phyloP scores from a whole-genome alignment of 2,113 vertebrate species.

The Pungitius pungitius region DNA sequence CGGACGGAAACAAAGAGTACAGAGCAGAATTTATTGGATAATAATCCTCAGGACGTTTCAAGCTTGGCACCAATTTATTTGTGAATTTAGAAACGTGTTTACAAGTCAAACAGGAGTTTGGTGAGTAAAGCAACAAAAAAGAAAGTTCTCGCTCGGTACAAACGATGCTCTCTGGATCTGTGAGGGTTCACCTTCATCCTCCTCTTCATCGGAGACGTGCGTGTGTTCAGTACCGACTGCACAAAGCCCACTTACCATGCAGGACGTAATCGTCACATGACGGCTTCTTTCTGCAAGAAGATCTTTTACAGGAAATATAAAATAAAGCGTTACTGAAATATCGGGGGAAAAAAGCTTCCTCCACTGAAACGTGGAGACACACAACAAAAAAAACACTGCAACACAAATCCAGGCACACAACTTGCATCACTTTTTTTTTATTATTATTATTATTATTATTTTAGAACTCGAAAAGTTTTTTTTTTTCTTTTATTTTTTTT shows the following conservation, averaged over 20 bases:
- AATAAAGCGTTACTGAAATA: not conserved
- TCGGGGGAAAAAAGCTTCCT: not conserved
- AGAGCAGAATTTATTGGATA: too few species aligned
- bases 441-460: conserved; percentile 22
- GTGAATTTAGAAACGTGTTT: not conserved
- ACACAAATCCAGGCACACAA: not conserved
- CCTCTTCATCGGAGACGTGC: not conserved
- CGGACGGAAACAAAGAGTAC: not conserved
- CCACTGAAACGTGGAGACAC: not conserved
- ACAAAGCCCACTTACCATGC: not conserved
- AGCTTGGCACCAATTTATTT: not conserved
- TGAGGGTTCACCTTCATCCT: not conserved
- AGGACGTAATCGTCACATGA: not conserved
- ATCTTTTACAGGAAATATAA: not conserved
- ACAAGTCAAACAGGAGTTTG: not conserved
- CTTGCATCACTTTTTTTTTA: conserved; percentile 23
- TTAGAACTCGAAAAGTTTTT: conserved; percentile 82
- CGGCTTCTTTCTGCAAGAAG: not conserved
- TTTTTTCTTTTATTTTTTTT: conserved; percentile 78
- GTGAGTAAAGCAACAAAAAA: not conserved
- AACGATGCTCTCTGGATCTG: not conserved
- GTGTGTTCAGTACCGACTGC: not conserved
- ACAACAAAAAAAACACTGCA: too few species aligned
- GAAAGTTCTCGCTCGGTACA: not conserved
- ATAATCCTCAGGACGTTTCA: too few species aligned